These are phyloP conservation scores for Teinopalpus imperialis DNA, from an alignment of 2,888 invertebrate genomes.

Conservation along the genomic window DNA sequence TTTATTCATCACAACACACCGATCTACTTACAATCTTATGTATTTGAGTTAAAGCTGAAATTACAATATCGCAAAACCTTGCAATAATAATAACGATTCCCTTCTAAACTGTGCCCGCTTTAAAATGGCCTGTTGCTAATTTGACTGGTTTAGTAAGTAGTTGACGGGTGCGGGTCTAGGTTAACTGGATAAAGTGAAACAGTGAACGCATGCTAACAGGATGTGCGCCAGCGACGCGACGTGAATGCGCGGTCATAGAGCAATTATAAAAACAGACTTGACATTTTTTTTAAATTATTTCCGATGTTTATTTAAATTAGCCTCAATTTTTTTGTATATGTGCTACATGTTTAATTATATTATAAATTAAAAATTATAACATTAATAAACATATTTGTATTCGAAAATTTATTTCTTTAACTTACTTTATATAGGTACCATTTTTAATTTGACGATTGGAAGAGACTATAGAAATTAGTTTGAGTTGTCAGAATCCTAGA, in stretches of 20 bases:
- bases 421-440: too few relatives aligned
- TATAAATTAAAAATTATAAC: too few relatives aligned
- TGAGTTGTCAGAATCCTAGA: too few relatives aligned
- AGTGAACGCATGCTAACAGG: conserved; percentile 35
- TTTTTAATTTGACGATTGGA: too few relatives aligned
- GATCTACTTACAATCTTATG: conserved; percentile 9
- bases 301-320: conserved; percentile 1
- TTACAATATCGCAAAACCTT: background rate
- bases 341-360: too few relatives aligned
- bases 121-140: conserved; percentile 18
- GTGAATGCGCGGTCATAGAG: conserved; percentile 41
- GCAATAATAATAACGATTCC: conserved; percentile 26
- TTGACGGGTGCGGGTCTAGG: conserved; percentile 16
- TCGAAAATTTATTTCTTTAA: too few relatives aligned
- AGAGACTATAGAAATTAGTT: too few relatives aligned
- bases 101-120: conserved; percentile 29
- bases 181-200: conserved; percentile 9
- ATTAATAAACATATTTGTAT: too few relatives aligned
- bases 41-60: conserved; percentile 1
- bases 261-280: conserved; percentile 27
- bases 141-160: conserved; percentile 1
- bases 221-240: conserved; percentile 40
- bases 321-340: too few relatives aligned
- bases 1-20: conserved; percentile 14
- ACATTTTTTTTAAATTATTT: conserved; percentile 4